phyloP scores from a whole-genome alignment of 2,113 vertebrate genomes.

The Calonectris borealis region DNA sequence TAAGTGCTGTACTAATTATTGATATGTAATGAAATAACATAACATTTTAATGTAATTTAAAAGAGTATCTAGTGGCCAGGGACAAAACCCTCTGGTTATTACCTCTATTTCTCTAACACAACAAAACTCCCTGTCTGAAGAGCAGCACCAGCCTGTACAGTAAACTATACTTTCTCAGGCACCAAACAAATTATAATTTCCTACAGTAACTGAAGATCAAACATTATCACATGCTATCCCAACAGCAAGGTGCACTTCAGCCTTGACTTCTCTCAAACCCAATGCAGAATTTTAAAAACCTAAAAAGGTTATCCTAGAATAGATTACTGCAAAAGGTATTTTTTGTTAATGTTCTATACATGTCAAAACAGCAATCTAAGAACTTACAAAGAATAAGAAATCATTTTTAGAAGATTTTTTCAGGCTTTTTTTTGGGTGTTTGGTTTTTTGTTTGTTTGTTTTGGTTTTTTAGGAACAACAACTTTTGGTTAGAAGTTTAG shows the following conservation, averaged over 20 bases:
- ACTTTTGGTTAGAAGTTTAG: not conserved
- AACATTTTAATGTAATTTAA: not conserved
- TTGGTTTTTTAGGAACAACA: not conserved
- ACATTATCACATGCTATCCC: not conserved
- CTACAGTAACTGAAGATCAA: not conserved
- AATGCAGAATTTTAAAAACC: not conserved
- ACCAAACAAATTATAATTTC: not conserved
- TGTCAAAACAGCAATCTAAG: not conserved
- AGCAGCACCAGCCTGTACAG: not conserved
- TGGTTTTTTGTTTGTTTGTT: not conserved
- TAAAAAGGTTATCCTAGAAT: not conserved
- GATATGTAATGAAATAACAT: fast-evolving
- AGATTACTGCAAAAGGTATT: not conserved
- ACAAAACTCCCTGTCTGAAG: not conserved
- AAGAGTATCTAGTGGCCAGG: not conserved
- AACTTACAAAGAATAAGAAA: not conserved
- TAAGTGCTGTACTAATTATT: not conserved
- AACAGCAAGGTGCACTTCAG: not conserved
- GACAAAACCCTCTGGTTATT: not conserved
- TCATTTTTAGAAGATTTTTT: not conserved
- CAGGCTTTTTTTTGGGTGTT: not conserved
- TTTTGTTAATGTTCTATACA: not conserved
- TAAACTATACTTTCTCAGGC: not conserved
- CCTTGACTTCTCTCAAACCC: not conserved
- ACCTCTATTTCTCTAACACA: not conserved